Conservation (phyloP, 1,140 invertebrate species). For the Homalodisca vitripennis region DNA sequence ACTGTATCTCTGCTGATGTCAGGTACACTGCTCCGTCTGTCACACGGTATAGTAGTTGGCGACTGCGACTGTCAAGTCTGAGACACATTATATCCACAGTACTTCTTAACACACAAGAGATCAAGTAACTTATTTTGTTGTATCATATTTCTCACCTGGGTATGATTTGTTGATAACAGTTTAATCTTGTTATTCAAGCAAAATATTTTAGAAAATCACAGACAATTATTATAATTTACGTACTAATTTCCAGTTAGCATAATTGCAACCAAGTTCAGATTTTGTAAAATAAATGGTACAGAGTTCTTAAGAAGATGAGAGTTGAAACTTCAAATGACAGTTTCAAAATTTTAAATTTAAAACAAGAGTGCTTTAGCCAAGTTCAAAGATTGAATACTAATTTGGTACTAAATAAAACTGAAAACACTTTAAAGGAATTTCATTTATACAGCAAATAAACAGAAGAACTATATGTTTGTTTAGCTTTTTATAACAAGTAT, state of each 20-base stretch:
- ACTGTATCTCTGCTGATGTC: constrained; percentile 50
- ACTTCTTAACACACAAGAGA: not conserved
- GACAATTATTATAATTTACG: not conserved
- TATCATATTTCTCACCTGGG: not conserved
- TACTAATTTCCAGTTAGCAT: not conserved
- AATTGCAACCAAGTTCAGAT: too few relatives aligned
- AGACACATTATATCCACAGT: constrained; percentile 17
- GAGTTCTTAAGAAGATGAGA: too few relatives aligned
- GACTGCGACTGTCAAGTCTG: constrained; percentile 24
- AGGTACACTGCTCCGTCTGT: constrained; percentile 46
- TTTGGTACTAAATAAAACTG: too few relatives aligned
- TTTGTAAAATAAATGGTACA: too few relatives aligned
- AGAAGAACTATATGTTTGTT: too few relatives aligned
- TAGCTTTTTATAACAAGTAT: too few relatives aligned
- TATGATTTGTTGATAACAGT: not conserved
- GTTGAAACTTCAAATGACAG: too few relatives aligned
- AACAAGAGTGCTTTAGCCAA: too few relatives aligned
- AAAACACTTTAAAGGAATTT: too few relatives aligned
- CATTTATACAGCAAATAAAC: too few relatives aligned
- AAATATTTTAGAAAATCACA: not conserved
- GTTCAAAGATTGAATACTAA: too few relatives aligned
- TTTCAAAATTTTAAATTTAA: too few relatives aligned
- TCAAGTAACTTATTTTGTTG: not conserved
- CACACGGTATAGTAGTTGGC: constrained; percentile 51
- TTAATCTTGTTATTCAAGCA: not conserved